Evolutionary conservation across 1,140 invertebrate genomes (phyloP).

Genomic region (Augochlora pura): DNA sequence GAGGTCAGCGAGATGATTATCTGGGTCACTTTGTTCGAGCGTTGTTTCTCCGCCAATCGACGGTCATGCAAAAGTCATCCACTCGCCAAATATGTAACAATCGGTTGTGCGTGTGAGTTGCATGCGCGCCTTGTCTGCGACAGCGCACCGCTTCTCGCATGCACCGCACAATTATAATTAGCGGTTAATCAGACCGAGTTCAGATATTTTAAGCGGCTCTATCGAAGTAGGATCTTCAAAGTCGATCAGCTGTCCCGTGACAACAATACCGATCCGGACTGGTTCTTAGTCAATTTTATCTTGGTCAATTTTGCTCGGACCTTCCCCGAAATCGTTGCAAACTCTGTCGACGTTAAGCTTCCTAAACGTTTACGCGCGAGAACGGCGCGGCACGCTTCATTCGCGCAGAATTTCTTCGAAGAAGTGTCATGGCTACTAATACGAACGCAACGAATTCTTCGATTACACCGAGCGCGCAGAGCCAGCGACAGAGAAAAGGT

Average conservation of each 20-base stretch:
- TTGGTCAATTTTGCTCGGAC: background rate
- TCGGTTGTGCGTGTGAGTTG: slow-evolving; percentile 27
- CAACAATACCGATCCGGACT: slow-evolving; percentile 9
- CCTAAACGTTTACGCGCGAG: too few species aligned
- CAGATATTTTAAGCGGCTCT: slow-evolving; percentile 55
- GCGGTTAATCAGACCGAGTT: slow-evolving; percentile 66
- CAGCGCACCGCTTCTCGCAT: background rate
- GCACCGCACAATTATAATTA: slow-evolving; percentile 68
- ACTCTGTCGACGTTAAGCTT: too few species aligned
- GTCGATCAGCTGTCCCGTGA: slow-evolving; percentile 49
- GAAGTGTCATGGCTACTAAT: too few species aligned
- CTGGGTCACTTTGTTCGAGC: slow-evolving; percentile 7
- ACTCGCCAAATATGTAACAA: slow-evolving; percentile 24
- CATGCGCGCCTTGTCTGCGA: slow-evolving; percentile 19
- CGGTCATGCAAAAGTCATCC: slow-evolving; percentile 36
- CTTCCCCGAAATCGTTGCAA: background rate
- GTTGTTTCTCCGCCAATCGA: slow-evolving; percentile 45
- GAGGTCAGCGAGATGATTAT: slow-evolving; percentile 14
- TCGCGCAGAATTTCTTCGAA: too few species aligned
- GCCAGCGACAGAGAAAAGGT: too few species aligned
- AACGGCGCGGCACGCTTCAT: too few species aligned
- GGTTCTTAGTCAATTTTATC: background rate
- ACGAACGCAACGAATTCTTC: too few species aligned
- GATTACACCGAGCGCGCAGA: too few species aligned
- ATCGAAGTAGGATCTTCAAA: slow-evolving; percentile 51